Evolutionary conservation across 2,797 vertebrate species (phyloP), one percentile per base, ranked within the genome.

Genomic region (Propithecus perrieri): DNA sequence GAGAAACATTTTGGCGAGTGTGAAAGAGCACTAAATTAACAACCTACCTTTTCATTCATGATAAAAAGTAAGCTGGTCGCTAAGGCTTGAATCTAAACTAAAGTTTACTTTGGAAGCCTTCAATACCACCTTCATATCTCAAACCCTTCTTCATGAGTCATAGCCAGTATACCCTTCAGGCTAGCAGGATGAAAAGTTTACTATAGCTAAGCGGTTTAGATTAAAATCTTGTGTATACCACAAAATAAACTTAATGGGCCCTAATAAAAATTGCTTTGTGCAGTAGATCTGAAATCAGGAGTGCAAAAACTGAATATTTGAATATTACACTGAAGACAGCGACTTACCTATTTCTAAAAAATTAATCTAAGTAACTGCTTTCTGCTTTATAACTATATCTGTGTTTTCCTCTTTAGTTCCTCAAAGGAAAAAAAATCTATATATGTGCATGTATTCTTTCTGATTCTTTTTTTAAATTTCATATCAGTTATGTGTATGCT

Each of bases 141-240:
- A 89, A 95, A 94, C 75, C 85, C 26, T 90, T 95, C 94, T 96
- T 97, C 67, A 93, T 98, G 97, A 98, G 53, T 98, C 97, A 97
- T 7, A 13, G 17, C 80, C 94, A 92, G 75, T 92, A 61, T 85
- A 80, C 48, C 85, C 18, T 61, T 86, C 83, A 96, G 63, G 12
- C 13, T 46, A 17, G 7, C 11, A 96, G 94, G 67, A 97, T 94
- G 90, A 97, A 97, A 97, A 97, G 41, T 92, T 93, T 67, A 20
- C 92, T 75, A 57, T 59, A 97, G 95, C 97, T 98, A 97, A 93
- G 79, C 96, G 89, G 92, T 92, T 92, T 67, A 92, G 46, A 38
- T 0, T 69, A 90, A 97, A 98, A 97, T 93, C 46, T 78, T 69
- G 46, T 95, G 63, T 43, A 96, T 76, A 93, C 26, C 72, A 96